Conservation (phyloP, 2,888 invertebrate species). For the Leptarthrus brevirostris region DNA sequence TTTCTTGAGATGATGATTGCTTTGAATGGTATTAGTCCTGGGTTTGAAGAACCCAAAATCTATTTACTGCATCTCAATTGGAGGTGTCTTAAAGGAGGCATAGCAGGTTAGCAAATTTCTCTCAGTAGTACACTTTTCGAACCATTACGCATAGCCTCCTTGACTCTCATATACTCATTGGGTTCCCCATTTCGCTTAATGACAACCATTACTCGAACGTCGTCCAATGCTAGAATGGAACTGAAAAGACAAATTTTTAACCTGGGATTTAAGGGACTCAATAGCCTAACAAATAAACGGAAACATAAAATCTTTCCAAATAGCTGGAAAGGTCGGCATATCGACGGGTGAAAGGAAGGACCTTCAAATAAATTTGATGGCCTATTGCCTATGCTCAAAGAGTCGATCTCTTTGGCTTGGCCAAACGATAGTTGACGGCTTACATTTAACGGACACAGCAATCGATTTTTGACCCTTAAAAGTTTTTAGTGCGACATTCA, state of each 20-base stretch:
- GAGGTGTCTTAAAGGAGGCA: too few species aligned
- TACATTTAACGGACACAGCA: constrained; percentile 8
- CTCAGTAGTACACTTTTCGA: too few species aligned
- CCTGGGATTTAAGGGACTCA: constrained; percentile 18
- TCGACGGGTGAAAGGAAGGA: background rate
- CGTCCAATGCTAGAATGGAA: background rate
- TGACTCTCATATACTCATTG: background rate
- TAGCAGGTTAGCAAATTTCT: too few species aligned
- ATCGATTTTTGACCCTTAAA: constrained; percentile 24
- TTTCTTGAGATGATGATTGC: background rate
- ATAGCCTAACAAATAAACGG: constrained; percentile 35
- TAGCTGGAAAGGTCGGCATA: background rate
- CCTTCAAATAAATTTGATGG: constrained; percentile 33
- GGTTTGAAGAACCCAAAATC: too few species aligned
- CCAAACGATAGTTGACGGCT: constrained; percentile 17
- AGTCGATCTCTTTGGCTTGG: constrained; percentile 28
- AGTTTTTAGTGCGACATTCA: constrained; percentile 25
- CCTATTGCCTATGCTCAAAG: constrained; percentile 18
- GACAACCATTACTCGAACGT: constrained; percentile 4
- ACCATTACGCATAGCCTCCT: too few species aligned
- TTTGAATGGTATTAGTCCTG: too few species aligned
- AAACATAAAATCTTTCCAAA: constrained; percentile 29
- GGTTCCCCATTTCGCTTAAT: constrained; percentile 9
- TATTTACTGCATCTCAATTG: too few species aligned
- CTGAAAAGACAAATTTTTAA: constrained; percentile 21